A percentile compares a stretch with the other conserved stretches of the same genome.
Evolutionary conservation across 2,888 invertebrate species (phyloP).

Genomic region (Itoplectis maculator): DNA sequence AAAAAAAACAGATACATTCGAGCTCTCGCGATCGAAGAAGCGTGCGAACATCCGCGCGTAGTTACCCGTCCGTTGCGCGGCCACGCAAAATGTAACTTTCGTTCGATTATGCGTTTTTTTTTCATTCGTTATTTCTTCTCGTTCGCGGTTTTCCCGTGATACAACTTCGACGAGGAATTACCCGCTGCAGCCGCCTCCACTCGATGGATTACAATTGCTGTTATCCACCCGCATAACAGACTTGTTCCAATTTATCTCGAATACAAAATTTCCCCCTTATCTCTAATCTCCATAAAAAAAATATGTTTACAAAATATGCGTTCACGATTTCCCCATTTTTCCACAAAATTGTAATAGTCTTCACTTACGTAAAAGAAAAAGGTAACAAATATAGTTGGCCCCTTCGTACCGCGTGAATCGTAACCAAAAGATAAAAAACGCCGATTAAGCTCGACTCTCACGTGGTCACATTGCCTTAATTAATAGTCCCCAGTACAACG

Average conservation of each 20-base stretch:
- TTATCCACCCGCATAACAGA: constrained; percentile 36
- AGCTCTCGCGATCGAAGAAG: constrained; percentile 50
- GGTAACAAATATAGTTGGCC: too few species aligned
- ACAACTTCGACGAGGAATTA: background rate
- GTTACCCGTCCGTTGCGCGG: constrained; percentile 30
- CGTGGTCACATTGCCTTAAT: too few species aligned
- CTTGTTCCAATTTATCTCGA: background rate
- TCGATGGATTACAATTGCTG: constrained; percentile 44
- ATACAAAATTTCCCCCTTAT: too few species aligned
- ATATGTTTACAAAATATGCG: background rate
- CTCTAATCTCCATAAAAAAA: background rate
- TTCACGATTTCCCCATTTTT: background rate
- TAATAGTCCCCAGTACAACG: too few species aligned
- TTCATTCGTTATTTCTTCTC: constrained; percentile 5
- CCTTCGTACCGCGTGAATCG: too few species aligned
- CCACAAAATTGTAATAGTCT: background rate
- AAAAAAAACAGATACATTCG: constrained; percentile 47
- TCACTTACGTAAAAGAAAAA: too few species aligned
- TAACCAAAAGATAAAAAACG: too few species aligned
- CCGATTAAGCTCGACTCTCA: too few species aligned
- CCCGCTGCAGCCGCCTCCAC: background rate
- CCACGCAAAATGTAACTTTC: constrained; percentile 39
- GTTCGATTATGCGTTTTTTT: constrained; percentile 51
- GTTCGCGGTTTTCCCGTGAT: background rate
- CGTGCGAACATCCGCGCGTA: constrained; percentile 36